These are phyloP conservation scores for Zosterops japonicus DNA, from an alignment of 2,113 vertebrate species.

Conservation along the genomic window DNA sequence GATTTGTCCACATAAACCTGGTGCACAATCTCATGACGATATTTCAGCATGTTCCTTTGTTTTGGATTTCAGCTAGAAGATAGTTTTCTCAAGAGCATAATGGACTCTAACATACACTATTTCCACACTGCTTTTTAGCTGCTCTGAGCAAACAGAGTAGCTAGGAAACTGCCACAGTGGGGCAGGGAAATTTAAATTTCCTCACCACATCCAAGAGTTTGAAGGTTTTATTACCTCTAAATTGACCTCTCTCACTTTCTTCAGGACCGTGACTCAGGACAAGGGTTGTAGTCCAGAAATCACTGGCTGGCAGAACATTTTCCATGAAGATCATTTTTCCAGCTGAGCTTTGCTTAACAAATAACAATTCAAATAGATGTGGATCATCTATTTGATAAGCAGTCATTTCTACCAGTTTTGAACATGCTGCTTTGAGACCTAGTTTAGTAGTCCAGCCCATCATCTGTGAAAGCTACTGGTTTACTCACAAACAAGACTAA, in stretches of 20 bases:
- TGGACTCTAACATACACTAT: background rate
- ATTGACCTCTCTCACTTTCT: background rate
- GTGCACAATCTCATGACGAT: background rate
- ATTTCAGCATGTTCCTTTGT: background rate
- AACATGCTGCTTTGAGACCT: background rate
- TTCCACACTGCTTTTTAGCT: background rate
- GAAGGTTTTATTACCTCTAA: constrained; percentile 14
- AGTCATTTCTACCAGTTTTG: background rate
- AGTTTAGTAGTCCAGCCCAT: background rate
- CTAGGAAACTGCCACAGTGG: background rate
- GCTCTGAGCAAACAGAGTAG: background rate
- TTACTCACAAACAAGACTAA: background rate
- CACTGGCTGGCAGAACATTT: background rate
- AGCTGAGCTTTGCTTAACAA: background rate
- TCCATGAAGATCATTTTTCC: background rate
- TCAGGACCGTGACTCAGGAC: background rate
- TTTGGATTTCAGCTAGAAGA: constrained; percentile 1
- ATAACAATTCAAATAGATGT: background rate
- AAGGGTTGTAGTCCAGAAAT: background rate
- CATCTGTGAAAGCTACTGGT: background rate
- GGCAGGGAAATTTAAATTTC: constrained; percentile 44
- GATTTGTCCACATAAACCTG: background rate
- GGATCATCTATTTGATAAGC: background rate
- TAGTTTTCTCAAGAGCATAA: background rate
- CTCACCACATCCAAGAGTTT: background rate